Conservation (phyloP, 2,113 vertebrate genomes). For the Psophia crepitans region DNA sequence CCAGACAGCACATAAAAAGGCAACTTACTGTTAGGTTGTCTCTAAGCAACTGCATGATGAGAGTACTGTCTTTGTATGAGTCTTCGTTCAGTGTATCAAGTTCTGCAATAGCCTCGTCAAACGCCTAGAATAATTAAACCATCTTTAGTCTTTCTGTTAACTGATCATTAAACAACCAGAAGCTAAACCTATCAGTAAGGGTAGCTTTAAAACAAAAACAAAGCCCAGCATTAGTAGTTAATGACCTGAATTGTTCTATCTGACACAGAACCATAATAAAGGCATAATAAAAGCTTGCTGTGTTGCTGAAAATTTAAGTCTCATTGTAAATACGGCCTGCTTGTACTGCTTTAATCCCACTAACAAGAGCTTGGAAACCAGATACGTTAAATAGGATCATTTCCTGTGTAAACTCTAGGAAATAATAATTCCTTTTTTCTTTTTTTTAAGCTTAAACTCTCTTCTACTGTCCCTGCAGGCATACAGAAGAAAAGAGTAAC, state of each 20-base stretch:
- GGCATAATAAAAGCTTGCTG: neutral
- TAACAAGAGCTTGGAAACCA: neutral
- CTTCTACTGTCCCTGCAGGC: neutral
- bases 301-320: neutral
- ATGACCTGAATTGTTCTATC: neutral
- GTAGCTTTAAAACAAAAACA: neutral
- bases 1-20: neutral
- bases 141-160: neutral
- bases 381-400: neutral
- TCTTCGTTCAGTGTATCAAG: constrained; percentile 95
- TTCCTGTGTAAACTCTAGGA: neutral
- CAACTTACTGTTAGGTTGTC: constrained; percentile 98
- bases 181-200: neutral
- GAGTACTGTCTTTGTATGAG: constrained; percentile 99
- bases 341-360: neutral
- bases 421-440: neutral
- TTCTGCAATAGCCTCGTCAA: constrained; percentile 93
- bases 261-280: neutral
- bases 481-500: neutral
- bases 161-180: neutral
- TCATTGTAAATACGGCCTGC: neutral
- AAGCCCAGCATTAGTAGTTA: neutral
- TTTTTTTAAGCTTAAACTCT: neutral
- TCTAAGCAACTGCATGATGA: constrained; percentile 99
- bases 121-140: constrained; percentile 79